Percentiles rank a stretch among this genome's conserved stretches.
Evolutionary conservation across 1,140 invertebrate genomes (phyloP).

Genomic region (Hestina assimilis): DNA sequence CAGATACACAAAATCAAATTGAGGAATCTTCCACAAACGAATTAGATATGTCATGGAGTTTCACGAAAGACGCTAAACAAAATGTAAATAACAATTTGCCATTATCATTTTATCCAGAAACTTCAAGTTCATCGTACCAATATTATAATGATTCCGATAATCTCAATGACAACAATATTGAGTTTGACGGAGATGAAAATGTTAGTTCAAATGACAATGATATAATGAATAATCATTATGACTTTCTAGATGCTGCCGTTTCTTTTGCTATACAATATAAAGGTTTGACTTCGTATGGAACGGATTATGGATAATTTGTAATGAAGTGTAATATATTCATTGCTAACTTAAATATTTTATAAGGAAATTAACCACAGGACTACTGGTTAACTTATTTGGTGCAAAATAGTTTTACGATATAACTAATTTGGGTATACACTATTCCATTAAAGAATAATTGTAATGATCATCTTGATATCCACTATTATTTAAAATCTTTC

Average conservation of each 20-base stretch:
- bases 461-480: too few species aligned
- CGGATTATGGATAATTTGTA: constrained; percentile 60
- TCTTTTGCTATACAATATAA: constrained; percentile 85
- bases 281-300: constrained; percentile 80
- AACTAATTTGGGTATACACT: constrained; percentile 3
- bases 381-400: neutral
- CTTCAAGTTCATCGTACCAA: constrained; percentile 46
- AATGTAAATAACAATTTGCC: constrained; percentile 35
- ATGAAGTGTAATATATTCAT: neutral
- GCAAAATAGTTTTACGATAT: neutral
- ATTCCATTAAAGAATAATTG: too few species aligned
- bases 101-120: constrained; percentile 44
- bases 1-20: constrained; percentile 16
- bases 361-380: neutral
- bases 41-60: constrained; percentile 47
- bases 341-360: constrained; percentile 6
- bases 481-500: too few species aligned
- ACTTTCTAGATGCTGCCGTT: constrained; percentile 83
- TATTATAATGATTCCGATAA: constrained; percentile 48
- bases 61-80: constrained; percentile 37
- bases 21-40: constrained; percentile 34
- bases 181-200: constrained; percentile 41
- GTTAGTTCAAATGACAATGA: constrained; percentile 37
- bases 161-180: constrained; percentile 32
- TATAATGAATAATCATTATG: constrained; percentile 64